Evolutionary conservation across 1,140 invertebrate species (phyloP).

Genomic region (Calycopis cecrops): DNA sequence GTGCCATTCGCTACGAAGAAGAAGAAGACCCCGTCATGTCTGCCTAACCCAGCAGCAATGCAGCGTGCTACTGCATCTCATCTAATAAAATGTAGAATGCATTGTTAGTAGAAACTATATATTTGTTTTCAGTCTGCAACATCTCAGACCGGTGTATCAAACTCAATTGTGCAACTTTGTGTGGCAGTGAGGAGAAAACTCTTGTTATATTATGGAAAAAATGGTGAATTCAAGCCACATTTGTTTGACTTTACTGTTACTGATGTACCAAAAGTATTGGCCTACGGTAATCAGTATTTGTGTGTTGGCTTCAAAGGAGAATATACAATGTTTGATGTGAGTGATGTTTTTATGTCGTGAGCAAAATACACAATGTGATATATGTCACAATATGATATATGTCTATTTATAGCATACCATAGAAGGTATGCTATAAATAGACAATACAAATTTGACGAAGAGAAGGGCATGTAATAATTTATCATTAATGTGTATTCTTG

Average conservation of each 20-base stretch:
- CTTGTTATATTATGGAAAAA: slow-evolving; percentile 93
- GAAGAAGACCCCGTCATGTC: no score
- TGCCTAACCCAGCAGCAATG: no score
- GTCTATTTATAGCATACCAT: neutral
- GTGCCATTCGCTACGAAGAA: no score
- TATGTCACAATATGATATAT: neutral
- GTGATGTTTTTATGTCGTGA: slow-evolving; percentile 22
- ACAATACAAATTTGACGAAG: neutral
- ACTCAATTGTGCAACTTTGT: slow-evolving; percentile 87
- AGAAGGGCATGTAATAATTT: no score
- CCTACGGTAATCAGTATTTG: slow-evolving; percentile 90
- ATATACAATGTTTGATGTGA: slow-evolving; percentile 86
- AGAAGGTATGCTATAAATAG: no score
- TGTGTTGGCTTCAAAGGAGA: slow-evolving; percentile 90
- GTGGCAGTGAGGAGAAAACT: slow-evolving; percentile 92
- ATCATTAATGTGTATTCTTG: no score
- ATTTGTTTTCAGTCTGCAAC: slow-evolving; percentile 48
- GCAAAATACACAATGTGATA: neutral
- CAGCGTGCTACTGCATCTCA: no score
- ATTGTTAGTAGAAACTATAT: no score
- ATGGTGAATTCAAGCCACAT: slow-evolving; percentile 86
- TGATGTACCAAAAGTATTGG: slow-evolving; percentile 89
- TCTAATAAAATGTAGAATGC: no score
- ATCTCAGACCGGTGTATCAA: slow-evolving; percentile 77
- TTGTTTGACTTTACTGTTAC: slow-evolving; percentile 84